Evolutionary conservation across 2,888 invertebrate species (phyloP).

Genomic region (Andrena marginata): DNA sequence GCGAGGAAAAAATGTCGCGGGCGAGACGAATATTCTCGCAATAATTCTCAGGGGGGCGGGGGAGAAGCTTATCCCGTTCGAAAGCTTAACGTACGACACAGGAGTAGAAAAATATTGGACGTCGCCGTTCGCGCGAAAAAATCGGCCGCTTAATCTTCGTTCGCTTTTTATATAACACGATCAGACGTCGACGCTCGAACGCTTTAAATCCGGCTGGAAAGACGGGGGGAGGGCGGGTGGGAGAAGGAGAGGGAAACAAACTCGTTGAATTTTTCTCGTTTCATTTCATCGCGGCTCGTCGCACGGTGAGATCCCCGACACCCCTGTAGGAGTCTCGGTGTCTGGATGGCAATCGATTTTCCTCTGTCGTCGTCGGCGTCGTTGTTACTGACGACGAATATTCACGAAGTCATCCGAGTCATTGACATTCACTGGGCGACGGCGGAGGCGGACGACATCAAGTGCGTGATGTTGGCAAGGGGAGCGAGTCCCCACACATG

Average conservation of each 20-base stretch:
- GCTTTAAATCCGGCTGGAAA: constrained; percentile 39
- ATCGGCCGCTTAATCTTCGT: constrained; percentile 30
- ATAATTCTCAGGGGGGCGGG: background rate
- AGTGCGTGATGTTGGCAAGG: constrained; percentile 76
- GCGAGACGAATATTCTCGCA: background rate
- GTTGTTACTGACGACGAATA: constrained; percentile 76
- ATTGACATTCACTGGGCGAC: constrained; percentile 82
- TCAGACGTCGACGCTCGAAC: constrained; percentile 45
- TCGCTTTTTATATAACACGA: constrained; percentile 33
- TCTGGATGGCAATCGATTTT: constrained; percentile 79
- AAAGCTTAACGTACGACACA: background rate
- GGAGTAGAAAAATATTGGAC: background rate
- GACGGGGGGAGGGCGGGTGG: background rate
- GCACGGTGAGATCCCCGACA: constrained; percentile 67
- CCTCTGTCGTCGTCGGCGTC: constrained; percentile 73
- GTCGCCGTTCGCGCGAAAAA: constrained; percentile 14
- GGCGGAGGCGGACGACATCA: constrained; percentile 78
- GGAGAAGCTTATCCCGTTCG: background rate
- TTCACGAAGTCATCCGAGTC: constrained; percentile 82
- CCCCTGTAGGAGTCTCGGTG: constrained; percentile 68
- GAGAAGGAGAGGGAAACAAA: constrained; percentile 45
- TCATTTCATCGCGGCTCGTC: constrained; percentile 51
- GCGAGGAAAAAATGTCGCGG: background rate
- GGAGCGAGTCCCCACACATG: constrained; percentile 61
- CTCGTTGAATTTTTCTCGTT: constrained; percentile 60